Conservation (phyloP, 2,113 vertebrate species). For the Notarius quadriscutis region DNA sequence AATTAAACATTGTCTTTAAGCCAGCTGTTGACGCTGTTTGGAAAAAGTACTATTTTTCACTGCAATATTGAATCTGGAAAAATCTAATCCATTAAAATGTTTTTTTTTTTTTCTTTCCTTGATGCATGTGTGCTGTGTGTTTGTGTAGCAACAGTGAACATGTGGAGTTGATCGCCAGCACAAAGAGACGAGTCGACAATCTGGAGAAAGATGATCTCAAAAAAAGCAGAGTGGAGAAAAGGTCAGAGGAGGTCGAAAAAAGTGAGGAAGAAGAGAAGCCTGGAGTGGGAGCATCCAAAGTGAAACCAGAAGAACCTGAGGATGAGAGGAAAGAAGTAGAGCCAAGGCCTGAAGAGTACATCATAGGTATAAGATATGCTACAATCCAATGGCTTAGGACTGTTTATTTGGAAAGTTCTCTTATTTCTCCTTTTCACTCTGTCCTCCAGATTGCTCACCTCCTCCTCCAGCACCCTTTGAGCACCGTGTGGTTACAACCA, state of each 20-base stretch:
- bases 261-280: constrained; percentile 24
- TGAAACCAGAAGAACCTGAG: constrained; percentile 28
- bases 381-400: background rate
- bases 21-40: background rate
- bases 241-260: constrained; percentile 28
- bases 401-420: background rate
- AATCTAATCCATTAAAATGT: background rate
- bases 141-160: constrained; percentile 63
- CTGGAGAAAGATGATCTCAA: constrained; percentile 71
- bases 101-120: background rate
- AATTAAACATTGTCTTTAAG: background rate
- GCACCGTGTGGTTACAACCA: constrained; percentile 88
- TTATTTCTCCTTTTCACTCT: background rate
- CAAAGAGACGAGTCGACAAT: constrained; percentile 68
- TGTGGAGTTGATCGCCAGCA: constrained; percentile 58
- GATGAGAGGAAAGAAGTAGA: constrained; percentile 43
- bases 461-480: constrained; percentile 87
- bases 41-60: background rate
- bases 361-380: constrained; percentile 64
- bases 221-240: constrained; percentile 70
- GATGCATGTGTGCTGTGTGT: background rate
- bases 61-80: background rate
- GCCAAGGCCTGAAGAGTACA: constrained; percentile 55
- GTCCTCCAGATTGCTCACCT: constrained; percentile 72
- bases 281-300: background rate